A percentile compares a stretch with the other conserved stretches of the same genome.
Evolutionary conservation across 1,140 invertebrate species (phyloP).

Genomic region (Rhyacophila brunnea): DNA sequence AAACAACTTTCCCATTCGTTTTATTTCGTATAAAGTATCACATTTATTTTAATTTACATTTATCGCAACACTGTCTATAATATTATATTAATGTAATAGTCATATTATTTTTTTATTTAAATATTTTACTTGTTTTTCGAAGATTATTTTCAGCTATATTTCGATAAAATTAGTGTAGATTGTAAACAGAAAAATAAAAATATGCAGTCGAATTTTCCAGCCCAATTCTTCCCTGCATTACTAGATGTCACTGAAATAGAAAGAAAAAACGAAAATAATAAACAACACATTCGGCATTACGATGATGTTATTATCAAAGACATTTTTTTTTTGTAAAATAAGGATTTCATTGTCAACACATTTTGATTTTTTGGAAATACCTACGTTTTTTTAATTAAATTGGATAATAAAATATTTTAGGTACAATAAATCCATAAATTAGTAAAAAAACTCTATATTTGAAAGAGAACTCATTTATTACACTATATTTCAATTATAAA

Average conservation of each 20-base stretch:
- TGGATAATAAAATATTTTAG: too few relatives aligned
- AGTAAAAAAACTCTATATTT: too few relatives aligned
- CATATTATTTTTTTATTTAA: background rate
- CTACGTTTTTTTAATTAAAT: too few relatives aligned
- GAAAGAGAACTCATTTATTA: too few relatives aligned
- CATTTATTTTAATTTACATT: slow-evolving; percentile 12
- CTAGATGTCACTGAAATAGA: slow-evolving; percentile 25
- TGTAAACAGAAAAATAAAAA: background rate
- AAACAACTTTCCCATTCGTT: slow-evolving; percentile 4
- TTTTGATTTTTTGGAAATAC: too few relatives aligned
- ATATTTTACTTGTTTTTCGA: background rate
- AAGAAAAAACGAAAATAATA: background rate
- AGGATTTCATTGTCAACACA: too few relatives aligned
- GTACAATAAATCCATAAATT: too few relatives aligned
- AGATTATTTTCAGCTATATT: slow-evolving; percentile 18
- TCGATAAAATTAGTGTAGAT: slow-evolving; percentile 7
- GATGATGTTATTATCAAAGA: too few relatives aligned
- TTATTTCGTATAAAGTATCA: slow-evolving; percentile 27
- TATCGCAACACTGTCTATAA: slow-evolving; percentile 3
- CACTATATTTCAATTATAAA: too few relatives aligned
- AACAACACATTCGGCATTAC: too few relatives aligned
- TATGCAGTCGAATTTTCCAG: background rate
- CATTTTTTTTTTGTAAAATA: too few relatives aligned
- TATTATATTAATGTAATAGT: background rate
- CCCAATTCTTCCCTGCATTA: background rate